phyloP scores from a whole-genome alignment of 2,888 invertebrate genomes.

The Andrena camellia region DNA sequence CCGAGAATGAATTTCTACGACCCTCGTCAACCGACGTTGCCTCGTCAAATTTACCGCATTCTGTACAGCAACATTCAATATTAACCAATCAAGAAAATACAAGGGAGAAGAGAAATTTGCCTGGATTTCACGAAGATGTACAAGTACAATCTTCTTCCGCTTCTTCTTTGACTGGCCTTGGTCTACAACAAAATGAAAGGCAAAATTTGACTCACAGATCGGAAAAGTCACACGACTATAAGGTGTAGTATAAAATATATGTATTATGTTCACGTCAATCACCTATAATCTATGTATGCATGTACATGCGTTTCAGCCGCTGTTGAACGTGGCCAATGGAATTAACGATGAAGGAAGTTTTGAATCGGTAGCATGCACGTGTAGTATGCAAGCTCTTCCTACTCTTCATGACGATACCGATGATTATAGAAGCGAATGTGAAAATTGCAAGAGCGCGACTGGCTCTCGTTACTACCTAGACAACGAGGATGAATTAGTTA shows the following conservation, averaged over 20 bases:
- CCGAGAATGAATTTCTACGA: conserved; percentile 78
- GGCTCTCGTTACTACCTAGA: conserved; percentile 89
- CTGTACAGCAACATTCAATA: conserved; percentile 37
- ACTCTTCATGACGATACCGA: conserved; percentile 87
- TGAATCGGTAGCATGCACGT: conserved; percentile 83
- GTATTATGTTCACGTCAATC: background rate
- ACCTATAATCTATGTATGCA: background rate
- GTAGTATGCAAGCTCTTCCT: conserved; percentile 83
- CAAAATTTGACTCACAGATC: conserved; percentile 63
- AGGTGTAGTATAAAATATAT: conserved; percentile 59
- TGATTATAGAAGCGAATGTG: conserved; percentile 93
- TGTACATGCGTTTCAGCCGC: conserved; percentile 72
- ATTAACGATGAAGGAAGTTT: conserved; percentile 83
- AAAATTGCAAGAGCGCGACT: conserved; percentile 93
- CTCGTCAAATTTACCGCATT: conserved; percentile 30
- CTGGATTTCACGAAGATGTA: conserved; percentile 79
- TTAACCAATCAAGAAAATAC: conserved; percentile 66
- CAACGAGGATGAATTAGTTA: conserved; percentile 87
- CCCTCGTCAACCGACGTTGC: conserved; percentile 71
- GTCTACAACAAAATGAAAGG: conserved; percentile 63
- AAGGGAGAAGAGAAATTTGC: conserved; percentile 51
- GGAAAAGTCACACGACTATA: conserved; percentile 63
- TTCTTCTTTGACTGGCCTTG: conserved; percentile 44
- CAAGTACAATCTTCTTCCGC: conserved; percentile 49
- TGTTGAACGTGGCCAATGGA: conserved; percentile 79